Evolutionary conservation across 2,888 invertebrate species (phyloP), one percentile per base, ranked within the genome.

Genomic region (Pachliopta kotzebuea): DNA sequence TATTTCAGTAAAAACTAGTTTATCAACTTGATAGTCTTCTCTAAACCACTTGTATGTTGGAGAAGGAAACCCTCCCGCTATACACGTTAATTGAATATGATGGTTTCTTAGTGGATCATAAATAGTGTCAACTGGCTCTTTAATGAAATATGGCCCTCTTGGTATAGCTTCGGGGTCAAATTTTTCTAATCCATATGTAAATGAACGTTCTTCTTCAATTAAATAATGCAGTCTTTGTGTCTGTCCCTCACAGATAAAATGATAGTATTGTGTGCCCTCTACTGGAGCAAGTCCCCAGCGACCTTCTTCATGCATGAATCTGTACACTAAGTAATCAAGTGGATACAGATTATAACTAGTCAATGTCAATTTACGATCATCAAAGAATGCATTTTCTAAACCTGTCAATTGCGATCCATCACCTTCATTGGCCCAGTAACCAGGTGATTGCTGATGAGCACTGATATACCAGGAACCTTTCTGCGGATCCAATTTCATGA

Each of bases 1-100:
- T 71, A 98, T 96, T 80, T 93, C 92, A 61, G 89, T 93, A 58
- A 95, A 95, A 65, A 95, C 91, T 17, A 97, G 86, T 62, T 93
- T 93, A 78, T 97, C 96, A 70, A 96, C 95, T 72, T 95, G 94
- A 81, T 96, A 98, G 73, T 96, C 95, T 88, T 98, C 98, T 78
- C 95, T 94, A 79, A 94, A 98, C 98, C 98, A 98, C 76, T 95
- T 94, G 79, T 98, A 98, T 0, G 94, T 94, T 0, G 98, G 98
- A 24, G 96, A 94, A 6, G 98, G 98, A 83, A 95, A 98, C 0
- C 98, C 98, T 70, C 94, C 96, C 71, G 97, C 96, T 65, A 96
- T 90, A 76, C 97, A 97, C 70, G 95, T 95, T 14, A 98, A 82
- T 11, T 95, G 93, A 0, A 97, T 94, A 85, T 96, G 95, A 79